These are phyloP conservation scores for Carcharodon carcharias DNA, from an alignment of 2,797 vertebrate genomes.

Conservation along the genomic window DNA sequence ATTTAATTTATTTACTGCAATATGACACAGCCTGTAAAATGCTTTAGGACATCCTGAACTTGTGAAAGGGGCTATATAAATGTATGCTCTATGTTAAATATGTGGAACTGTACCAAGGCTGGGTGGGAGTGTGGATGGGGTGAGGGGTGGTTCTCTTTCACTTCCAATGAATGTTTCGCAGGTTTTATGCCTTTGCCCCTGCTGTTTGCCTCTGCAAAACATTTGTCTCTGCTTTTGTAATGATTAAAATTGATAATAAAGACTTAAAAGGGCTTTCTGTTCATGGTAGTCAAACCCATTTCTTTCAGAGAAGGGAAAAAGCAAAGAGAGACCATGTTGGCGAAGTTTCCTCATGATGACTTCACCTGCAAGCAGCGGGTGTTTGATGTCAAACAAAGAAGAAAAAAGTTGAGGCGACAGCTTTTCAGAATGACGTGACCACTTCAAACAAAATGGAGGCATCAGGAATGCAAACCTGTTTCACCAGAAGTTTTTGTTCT, in stretches of 20 bases:
- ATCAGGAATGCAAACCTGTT: neutral
- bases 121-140: neutral
- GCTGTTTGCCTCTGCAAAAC: neutral
- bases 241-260: neutral
- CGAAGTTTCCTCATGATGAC: neutral
- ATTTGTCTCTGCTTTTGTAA: neutral
- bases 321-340: neutral
- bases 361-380: conserved; percentile 9
- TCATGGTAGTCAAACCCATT: neutral
- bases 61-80: neutral
- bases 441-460: conserved; percentile 16
- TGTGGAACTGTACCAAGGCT: neutral
- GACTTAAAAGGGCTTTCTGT: neutral
- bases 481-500: neutral
- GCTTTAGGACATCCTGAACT: neutral
- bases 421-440: neutral
- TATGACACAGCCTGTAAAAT: neutral
- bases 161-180: neutral
- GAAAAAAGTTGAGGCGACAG: neutral
- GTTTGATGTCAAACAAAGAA: conserved; percentile 24
- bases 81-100: neutral
- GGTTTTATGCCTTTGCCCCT: neutral
- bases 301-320: neutral
- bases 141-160: neutral
- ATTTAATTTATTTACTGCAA: neutral